Percentiles rank a stretch among this genome's conserved stretches.
phyloP scores from a whole-genome alignment of 1,140 invertebrate genomes.

The Monomorium pharaonis region DNA sequence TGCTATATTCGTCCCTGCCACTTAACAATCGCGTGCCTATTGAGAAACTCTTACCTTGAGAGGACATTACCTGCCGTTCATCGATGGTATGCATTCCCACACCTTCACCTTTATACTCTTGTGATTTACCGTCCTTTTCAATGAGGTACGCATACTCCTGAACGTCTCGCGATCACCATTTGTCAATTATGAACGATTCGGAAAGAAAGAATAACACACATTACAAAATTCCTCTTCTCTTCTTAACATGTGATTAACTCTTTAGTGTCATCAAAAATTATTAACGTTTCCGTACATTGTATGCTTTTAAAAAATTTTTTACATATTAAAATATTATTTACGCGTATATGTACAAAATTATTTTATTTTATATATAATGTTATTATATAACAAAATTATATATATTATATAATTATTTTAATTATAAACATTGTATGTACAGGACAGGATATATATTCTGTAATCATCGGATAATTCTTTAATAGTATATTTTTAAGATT shows the following conservation, averaged over 20 bases:
- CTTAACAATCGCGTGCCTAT: slow-evolving; percentile 61
- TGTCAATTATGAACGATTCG: not conserved
- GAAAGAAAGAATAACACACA: not conserved
- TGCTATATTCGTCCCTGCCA: slow-evolving; percentile 33
- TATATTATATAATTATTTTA: not conserved
- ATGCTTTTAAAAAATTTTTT: not conserved
- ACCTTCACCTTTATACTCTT: slow-evolving; percentile 17
- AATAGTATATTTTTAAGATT: not conserved
- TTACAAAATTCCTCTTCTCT: not conserved
- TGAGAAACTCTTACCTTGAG: slow-evolving; percentile 65
- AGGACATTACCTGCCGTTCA: slow-evolving; percentile 39
- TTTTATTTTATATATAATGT: not conserved
- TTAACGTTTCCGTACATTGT: not conserved
- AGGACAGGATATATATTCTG: not conserved
- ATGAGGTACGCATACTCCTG: slow-evolving; percentile 11
- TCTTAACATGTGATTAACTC: not conserved
- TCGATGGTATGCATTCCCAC: slow-evolving; percentile 57
- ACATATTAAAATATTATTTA: not conserved
- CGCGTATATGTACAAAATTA: not conserved
- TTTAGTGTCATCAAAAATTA: not conserved
- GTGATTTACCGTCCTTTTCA: slow-evolving; percentile 4
- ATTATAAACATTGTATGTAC: not conserved
- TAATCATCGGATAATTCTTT: not conserved
- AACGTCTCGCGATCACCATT: slow-evolving; percentile 20
- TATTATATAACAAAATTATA: not conserved